phyloP scores from a whole-genome alignment of 2,113 vertebrate genomes.

The Ahaetulla prasina region DNA sequence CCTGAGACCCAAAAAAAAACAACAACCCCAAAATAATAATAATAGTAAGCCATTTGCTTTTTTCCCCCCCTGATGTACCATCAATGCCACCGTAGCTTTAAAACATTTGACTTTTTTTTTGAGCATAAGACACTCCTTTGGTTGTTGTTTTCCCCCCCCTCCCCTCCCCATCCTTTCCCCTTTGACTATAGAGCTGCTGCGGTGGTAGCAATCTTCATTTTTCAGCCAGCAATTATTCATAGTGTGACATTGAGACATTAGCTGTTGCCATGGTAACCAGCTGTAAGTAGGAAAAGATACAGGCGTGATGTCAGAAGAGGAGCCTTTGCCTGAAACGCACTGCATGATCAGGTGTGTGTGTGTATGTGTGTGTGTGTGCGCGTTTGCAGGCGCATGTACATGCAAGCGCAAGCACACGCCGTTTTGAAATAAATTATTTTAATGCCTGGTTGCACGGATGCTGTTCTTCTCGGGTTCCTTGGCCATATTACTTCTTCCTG shows the following conservation, averaged over 20 bases:
- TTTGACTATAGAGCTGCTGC: slow-evolving; percentile 23
- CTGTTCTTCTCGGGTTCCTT: background rate
- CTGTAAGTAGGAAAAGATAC: slow-evolving; percentile 48
- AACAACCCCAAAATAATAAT: too few species aligned
- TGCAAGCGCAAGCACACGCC: background rate
- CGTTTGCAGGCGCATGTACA: rapidly evolving
- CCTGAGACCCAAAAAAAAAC: background rate
- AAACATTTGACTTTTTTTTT: slow-evolving; percentile 29
- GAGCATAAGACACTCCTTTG: slow-evolving; percentile 4
- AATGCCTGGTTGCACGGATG: background rate
- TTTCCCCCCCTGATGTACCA: background rate
- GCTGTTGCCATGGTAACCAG: slow-evolving; percentile 71
- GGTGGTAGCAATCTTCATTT: slow-evolving; percentile 42
- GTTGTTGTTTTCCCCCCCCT: background rate
- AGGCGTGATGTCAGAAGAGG: slow-evolving; percentile 55
- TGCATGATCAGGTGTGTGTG: slow-evolving; percentile 1
- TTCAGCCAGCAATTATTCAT: slow-evolving; percentile 53
- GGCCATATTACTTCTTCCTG: too few species aligned
- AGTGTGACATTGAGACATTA: slow-evolving; percentile 64
- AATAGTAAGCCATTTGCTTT: background rate
- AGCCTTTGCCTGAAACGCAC: slow-evolving; percentile 18
- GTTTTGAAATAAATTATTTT: background rate
- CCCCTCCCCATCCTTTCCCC: background rate
- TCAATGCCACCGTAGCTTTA: background rate
- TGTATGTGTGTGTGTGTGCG: too few species aligned